A percentile compares a stretch with the other conserved stretches of the same genome.
Evolutionary conservation across 2,113 vertebrate genomes (phyloP).

Genomic region (Motacilla alba): DNA sequence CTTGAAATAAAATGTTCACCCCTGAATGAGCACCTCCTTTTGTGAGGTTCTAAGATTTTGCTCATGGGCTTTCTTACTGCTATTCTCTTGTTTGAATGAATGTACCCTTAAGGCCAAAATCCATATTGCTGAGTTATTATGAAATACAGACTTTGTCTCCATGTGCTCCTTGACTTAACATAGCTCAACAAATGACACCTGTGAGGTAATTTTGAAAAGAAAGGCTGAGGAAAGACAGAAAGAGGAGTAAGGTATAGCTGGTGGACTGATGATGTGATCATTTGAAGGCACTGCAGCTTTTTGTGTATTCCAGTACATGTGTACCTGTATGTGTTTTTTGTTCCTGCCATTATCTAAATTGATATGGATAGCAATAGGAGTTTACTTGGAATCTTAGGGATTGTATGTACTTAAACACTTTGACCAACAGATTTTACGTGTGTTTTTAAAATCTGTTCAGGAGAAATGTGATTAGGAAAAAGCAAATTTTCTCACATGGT

Average conservation of each 20-base stretch:
- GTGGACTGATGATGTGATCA: neutral
- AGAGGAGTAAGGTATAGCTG: neutral
- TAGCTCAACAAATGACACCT: constrained; percentile 33
- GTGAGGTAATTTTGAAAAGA: neutral
- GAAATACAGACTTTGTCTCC: constrained; percentile 44
- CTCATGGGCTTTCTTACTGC: constrained; percentile 50
- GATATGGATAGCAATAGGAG: neutral
- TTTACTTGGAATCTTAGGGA: neutral
- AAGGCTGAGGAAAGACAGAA: neutral
- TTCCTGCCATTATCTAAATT: neutral
- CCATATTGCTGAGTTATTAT: constrained; percentile 31
- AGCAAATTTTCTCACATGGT: constrained; percentile 54
- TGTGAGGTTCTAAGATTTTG: constrained; percentile 43
- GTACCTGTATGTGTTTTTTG: neutral
- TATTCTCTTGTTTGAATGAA: constrained; percentile 48
- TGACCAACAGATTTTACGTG: constrained; percentile 43
- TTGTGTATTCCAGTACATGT: neutral
- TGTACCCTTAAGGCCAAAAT: constrained; percentile 55
- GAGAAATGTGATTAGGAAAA: constrained; percentile 43
- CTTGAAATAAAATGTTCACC: constrained; percentile 51
- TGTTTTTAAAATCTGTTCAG: constrained; percentile 49
- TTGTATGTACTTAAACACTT: neutral
- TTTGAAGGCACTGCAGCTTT: neutral
- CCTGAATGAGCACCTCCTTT: constrained; percentile 36
- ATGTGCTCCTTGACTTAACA: neutral